Conservation (phyloP, 2,113 vertebrate genomes). For the Sceloporus tristichus region DNA sequence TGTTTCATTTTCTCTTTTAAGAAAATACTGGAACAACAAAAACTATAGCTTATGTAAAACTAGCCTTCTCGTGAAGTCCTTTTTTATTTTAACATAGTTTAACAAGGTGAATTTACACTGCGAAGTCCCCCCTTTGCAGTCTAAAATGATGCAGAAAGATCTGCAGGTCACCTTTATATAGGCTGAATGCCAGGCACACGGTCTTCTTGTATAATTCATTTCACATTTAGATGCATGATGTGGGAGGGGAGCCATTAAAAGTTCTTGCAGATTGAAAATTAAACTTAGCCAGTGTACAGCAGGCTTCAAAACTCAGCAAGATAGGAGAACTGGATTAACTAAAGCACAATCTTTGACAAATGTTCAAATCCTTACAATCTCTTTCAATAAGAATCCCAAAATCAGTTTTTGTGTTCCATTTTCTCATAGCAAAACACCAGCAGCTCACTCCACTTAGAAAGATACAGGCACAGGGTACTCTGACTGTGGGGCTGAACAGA, state of each 20-base stretch:
- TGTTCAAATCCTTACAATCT: not conserved
- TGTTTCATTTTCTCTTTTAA: not conserved
- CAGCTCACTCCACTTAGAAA: not conserved
- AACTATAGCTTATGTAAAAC: not conserved
- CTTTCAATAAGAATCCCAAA: not conserved
- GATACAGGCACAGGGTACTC: not conserved
- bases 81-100: not conserved
- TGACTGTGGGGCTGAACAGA: not conserved
- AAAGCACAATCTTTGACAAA: not conserved
- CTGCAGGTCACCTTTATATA: not conserved
- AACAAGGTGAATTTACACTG: not conserved
- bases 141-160: not conserved
- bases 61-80: not conserved
- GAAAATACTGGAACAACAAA: not conserved
- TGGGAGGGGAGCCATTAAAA: not conserved
- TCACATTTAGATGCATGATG: not conserved
- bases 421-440: not conserved
- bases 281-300: not conserved
- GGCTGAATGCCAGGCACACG: not conserved
- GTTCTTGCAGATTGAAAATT: not conserved
- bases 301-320: not conserved
- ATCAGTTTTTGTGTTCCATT: not conserved
- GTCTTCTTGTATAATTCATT: not conserved
- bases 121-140: not conserved
- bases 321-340: not conserved